Evolutionary conservation across 2,113 vertebrate species (phyloP).

Genomic region (Sarotherodon lohbergeri): DNA sequence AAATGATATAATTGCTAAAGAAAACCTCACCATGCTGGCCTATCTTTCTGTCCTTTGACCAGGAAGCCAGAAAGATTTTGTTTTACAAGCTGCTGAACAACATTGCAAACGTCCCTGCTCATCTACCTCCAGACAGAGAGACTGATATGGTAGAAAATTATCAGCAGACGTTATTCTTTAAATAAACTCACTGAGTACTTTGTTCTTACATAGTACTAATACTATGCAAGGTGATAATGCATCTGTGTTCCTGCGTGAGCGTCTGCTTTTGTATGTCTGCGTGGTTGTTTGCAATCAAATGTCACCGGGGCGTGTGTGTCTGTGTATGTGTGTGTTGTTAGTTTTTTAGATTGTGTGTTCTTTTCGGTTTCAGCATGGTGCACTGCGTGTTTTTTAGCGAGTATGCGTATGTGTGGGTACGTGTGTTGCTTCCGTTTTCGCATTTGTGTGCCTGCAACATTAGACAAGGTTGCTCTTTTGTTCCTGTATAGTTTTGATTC

Average conservation of each 20-base stretch:
- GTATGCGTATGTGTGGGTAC: not conserved
- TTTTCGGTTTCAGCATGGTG: not conserved
- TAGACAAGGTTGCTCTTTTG: conserved; percentile 13
- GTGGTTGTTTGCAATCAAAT: not conserved
- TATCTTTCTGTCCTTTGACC: not conserved
- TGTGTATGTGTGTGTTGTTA: not conserved
- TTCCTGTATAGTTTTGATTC: conserved; percentile 12
- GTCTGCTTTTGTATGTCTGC: not conserved
- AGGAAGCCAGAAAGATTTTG: not conserved
- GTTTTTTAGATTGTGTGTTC: not conserved
- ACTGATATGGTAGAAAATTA: not conserved
- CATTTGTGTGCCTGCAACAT: not conserved
- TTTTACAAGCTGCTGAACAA: not conserved
- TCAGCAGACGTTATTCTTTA: not conserved
- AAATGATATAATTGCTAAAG: not conserved
- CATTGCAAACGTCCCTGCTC: not conserved
- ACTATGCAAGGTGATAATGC: not conserved
- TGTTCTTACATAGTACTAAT: not conserved
- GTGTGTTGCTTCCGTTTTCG: conserved; percentile 48
- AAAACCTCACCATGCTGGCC: not conserved
- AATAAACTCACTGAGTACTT: not conserved
- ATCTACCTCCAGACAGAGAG: not conserved
- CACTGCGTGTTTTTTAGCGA: not conserved
- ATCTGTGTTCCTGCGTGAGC: not conserved
- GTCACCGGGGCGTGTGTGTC: not conserved